phyloP scores from a whole-genome alignment of 2,888 invertebrate species.

The Petrolisthes manimaculis region DNA sequence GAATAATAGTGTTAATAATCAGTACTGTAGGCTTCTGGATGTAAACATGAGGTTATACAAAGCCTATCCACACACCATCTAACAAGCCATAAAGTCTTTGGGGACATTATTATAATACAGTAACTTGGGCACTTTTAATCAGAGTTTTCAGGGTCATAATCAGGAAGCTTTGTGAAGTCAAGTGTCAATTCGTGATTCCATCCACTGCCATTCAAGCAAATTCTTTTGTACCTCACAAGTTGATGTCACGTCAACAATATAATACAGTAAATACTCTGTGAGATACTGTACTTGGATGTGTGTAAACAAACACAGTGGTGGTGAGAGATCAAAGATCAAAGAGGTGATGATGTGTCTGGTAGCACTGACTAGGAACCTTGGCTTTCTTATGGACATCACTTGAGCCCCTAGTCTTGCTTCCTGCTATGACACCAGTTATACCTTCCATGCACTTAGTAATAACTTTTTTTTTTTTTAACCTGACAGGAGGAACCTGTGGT shows the following conservation, averaged over 20 bases:
- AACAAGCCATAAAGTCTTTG: conserved; percentile 51
- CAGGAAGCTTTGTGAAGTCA: conserved; percentile 29
- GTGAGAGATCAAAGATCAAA: neutral
- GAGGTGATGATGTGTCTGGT: conserved; percentile 9
- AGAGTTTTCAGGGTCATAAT: conserved; percentile 38
- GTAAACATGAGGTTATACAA: conserved; percentile 57
- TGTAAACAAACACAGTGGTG: neutral
- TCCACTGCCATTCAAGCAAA: neutral
- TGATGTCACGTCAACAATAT: conserved; percentile 11
- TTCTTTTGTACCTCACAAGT: conserved; percentile 5
- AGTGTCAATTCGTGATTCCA: conserved; percentile 30
- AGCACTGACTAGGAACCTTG: neutral
- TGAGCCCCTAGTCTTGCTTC: conserved; percentile 26
- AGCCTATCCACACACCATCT: conserved; percentile 60
- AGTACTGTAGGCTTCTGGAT: conserved; percentile 52
- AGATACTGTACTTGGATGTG: neutral
- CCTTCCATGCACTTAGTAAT: conserved; percentile 52
- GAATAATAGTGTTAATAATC: conserved; percentile 50
- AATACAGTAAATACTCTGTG: conserved; percentile 7
- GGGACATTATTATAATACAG: conserved; percentile 44
- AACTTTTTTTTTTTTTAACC: conserved; percentile 30
- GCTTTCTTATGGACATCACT: conserved; percentile 25
- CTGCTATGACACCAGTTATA: conserved; percentile 35
- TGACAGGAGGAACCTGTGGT: conserved; percentile 55
- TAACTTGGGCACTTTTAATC: conserved; percentile 45